Percentiles rank a stretch among this genome's conserved stretches.
Conservation (phyloP, 2,797 vertebrate species). For the Microctenopoma stevenorrisi region DNA sequence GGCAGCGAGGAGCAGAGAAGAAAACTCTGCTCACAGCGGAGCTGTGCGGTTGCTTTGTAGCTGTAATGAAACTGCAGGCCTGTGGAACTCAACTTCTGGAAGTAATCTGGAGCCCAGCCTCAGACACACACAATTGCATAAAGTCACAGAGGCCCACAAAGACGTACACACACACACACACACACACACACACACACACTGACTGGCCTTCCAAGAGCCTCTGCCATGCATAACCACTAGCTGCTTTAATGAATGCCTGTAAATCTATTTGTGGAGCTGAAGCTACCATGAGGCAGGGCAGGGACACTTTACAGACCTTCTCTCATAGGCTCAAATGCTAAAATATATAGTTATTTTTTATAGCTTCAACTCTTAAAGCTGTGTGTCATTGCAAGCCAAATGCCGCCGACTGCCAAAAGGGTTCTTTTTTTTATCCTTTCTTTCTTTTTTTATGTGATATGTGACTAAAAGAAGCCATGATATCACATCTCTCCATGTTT, state of each 20-base stretch:
- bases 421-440: too few relatives aligned
- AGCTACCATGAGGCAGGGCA: constrained; percentile 67
- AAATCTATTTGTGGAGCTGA: constrained; percentile 77
- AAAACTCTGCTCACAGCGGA: constrained; percentile 75
- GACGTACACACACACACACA: constrained; percentile 5
- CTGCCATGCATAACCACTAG: constrained; percentile 66
- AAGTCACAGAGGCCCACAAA: constrained; percentile 29
- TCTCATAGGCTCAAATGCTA: constrained; percentile 54
- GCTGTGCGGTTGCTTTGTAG: constrained; percentile 76
- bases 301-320: constrained; percentile 66
- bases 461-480: constrained; percentile 40
- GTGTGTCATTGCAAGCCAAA: constrained; percentile 48
- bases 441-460: constrained; percentile 2
- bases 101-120: constrained; percentile 69
- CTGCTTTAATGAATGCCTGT: constrained; percentile 80
- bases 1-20: constrained; percentile 33
- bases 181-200: constrained; percentile 31
- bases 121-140: constrained; percentile 34
- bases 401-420: constrained; percentile 36
- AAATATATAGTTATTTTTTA: constrained; percentile 71
- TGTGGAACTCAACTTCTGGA: constrained; percentile 75
- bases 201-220: constrained; percentile 57
- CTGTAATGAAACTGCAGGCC: constrained; percentile 76
- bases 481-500: constrained; percentile 52
- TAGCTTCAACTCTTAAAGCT: constrained; percentile 56